These are phyloP conservation scores for Ceyx melanurus DNA, from an alignment of 2,113 vertebrate species.

Conservation along the genomic window DNA sequence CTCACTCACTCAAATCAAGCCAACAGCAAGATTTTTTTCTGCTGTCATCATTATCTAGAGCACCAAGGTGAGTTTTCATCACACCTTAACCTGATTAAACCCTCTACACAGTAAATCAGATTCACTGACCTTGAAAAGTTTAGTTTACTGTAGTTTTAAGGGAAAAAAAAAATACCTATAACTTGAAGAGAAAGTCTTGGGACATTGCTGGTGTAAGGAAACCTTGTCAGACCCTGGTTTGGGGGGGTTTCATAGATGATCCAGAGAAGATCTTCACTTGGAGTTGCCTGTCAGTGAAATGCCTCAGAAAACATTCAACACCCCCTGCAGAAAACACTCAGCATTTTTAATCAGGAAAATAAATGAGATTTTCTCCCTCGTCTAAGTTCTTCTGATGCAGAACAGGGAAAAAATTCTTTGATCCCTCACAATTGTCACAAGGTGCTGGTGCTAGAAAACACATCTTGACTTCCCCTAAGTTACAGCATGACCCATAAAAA, in stretches of 20 bases:
- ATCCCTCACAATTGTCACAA: background rate
- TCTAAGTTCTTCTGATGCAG: background rate
- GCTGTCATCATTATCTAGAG: background rate
- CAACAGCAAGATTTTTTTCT: background rate
- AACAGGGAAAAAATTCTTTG: background rate
- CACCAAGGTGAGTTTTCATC: background rate
- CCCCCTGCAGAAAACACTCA: background rate
- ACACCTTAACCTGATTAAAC: background rate
- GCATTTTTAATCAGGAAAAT: no score
- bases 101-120: background rate
- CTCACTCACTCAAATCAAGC: background rate
- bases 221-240: background rate
- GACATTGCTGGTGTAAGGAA: background rate
- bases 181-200: background rate
- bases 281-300: background rate
- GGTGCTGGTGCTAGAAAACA: background rate
- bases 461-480: background rate
- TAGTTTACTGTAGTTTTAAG: background rate
- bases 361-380: background rate
- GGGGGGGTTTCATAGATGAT: background rate
- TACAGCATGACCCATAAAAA: background rate
- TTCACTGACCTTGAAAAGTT: background rate
- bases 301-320: background rate
- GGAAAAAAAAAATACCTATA: background rate
- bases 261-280: background rate